phyloP scores from a whole-genome alignment of 2,113 vertebrate species.

The Phrynosoma platyrhinos region DNA sequence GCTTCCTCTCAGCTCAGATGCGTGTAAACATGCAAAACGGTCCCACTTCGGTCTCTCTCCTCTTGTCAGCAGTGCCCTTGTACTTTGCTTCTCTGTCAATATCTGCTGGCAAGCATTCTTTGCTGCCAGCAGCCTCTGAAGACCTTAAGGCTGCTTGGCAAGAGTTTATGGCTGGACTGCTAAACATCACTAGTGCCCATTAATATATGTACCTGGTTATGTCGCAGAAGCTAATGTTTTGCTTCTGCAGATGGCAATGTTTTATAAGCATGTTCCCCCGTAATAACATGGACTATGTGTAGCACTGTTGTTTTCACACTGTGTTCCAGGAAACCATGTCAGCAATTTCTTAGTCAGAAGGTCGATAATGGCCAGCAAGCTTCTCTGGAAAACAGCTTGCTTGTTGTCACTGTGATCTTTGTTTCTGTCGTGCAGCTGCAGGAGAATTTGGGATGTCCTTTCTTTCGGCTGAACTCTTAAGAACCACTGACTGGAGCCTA shows the following conservation, averaged over 20 bases:
- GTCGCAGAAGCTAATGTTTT: background rate
- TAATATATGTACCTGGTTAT: constrained; percentile 26
- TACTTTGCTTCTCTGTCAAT: constrained; percentile 4
- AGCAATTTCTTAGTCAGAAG: background rate
- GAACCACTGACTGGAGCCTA: background rate
- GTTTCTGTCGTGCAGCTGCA: background rate
- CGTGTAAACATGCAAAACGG: constrained; percentile 26
- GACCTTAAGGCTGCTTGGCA: background rate
- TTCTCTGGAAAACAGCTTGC: background rate
- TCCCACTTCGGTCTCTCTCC: background rate
- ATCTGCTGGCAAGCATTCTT: constrained; percentile 30
- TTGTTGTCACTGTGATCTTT: background rate
- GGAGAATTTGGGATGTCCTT: background rate
- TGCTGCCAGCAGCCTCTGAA: constrained; percentile 11
- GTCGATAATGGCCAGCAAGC: background rate
- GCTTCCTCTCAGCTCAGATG: background rate
- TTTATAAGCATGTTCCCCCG: background rate
- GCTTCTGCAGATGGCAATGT: background rate
- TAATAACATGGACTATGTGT: background rate
- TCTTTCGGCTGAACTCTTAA: background rate
- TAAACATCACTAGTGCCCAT: constrained; percentile 27
- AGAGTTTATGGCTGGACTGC: constrained; percentile 19
- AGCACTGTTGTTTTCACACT: background rate
- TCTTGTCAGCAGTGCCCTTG: constrained; percentile 15
- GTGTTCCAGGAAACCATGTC: background rate